Evolutionary conservation across 1,140 invertebrate genomes (phyloP), one percentile per base, ranked within the genome.

Genomic region (Achatina immaculata): DNA sequence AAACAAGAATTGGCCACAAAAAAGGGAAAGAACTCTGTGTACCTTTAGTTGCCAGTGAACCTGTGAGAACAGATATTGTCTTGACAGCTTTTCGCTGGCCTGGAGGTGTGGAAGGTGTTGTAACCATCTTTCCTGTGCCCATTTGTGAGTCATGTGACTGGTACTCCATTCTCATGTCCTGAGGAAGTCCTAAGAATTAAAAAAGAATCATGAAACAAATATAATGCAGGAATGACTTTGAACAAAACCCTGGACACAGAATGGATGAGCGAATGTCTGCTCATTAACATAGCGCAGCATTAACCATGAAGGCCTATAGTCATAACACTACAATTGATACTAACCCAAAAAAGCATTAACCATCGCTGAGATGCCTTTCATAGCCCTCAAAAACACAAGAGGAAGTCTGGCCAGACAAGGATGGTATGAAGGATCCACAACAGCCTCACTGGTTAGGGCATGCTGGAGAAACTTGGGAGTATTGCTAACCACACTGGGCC

Each of bases 281-380:
- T n/a, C n/a, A n/a, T n/a, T n/a, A n/a, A n/a, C n/a, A n/a, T n/a
- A n/a, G n/a, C n/a, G n/a, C n/a, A n/a, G n/a, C n/a, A n/a, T n/a
- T n/a, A n/a, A n/a, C n/a, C n/a, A n/a, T n/a, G n/a, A n/a, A n/a
- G n/a, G n/a, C n/a, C n/a, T n/a, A n/a, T n/a, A n/a, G n/a, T n/a
- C n/a, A n/a, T n/a, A n/a, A n/a, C n/a, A n/a, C n/a, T n/a, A n/a
- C 34, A 58, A 65, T 24, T 40, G 16, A 31, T 31, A 80, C 85
- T 93, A 94, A 97, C 97, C 97, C 83, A 99, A 91, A 92, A 99
- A 99, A 31, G 97, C 96, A 92, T 99, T 97, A 19, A 99, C 96
- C 89, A 98, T 95, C 55, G 95, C 95, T 11, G 97, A 95, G 81
- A 99, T 94, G 11, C 97, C 97, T 92, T 95, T 95, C 93, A 99